phyloP scores from a whole-genome alignment of 2,888 invertebrate genomes.

The Biston betularia region DNA sequence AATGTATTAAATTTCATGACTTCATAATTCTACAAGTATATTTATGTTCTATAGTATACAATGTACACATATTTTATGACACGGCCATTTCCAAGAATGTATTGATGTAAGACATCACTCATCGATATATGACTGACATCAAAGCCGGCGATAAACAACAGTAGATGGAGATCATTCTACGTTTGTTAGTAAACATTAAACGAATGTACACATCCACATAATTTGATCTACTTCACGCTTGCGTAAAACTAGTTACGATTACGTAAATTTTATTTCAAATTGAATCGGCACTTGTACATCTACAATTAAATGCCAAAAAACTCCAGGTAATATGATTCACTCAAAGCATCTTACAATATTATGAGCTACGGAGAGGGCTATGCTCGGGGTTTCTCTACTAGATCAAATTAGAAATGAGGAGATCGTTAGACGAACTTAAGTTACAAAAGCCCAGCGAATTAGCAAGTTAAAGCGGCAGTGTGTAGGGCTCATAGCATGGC shows the following conservation, averaged over 20 bases:
- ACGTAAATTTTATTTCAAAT: conserved; percentile 27
- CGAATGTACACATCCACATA: conserved; percentile 56
- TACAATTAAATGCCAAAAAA: conserved; percentile 7
- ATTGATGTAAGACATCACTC: background rate
- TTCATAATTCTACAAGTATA: too few relatives aligned
- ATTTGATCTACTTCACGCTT: conserved; percentile 61
- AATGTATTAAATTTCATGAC: too few relatives aligned
- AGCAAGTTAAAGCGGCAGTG: too few relatives aligned
- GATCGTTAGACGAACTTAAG: too few relatives aligned
- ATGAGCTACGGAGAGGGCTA: too few relatives aligned
- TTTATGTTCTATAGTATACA: too few relatives aligned
- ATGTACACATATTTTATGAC: background rate
- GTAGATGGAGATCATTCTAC: conserved; percentile 58
- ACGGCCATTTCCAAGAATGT: background rate
- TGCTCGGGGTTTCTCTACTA: too few relatives aligned
- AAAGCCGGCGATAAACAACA: conserved; percentile 16
- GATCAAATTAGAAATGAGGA: too few relatives aligned
- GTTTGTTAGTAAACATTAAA: conserved; percentile 73
- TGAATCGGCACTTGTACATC: background rate
- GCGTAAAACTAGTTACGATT: conserved; percentile 38
- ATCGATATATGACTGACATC: background rate
- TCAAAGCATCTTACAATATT: too few relatives aligned
- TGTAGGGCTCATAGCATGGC: too few relatives aligned
- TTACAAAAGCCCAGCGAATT: too few relatives aligned
- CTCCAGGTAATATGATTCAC: too few relatives aligned